phyloP scores from a whole-genome alignment of 2,888 invertebrate species.

The Drosophila neutralis region DNA sequence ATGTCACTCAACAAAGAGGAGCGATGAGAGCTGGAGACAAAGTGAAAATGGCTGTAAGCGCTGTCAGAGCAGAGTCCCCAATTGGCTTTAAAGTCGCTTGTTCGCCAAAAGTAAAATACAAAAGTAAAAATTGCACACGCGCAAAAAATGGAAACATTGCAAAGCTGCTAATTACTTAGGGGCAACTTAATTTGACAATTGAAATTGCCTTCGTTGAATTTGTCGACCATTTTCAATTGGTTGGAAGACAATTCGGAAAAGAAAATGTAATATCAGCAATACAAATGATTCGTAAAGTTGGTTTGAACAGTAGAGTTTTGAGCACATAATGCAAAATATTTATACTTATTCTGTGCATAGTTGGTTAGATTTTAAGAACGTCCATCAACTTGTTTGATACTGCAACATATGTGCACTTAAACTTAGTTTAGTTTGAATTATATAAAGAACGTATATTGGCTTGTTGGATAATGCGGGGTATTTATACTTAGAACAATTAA shows the following conservation, averaged over 20 bases:
- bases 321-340: background rate
- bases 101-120: background rate
- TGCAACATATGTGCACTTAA: background rate
- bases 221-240: background rate
- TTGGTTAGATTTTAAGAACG: background rate
- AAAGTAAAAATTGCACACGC: background rate
- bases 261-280: background rate
- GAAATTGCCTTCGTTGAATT: background rate
- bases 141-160: background rate
- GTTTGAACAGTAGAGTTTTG: too few species aligned
- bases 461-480: background rate
- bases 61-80: conserved; percentile 23
- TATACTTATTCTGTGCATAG: background rate
- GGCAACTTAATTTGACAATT: conserved; percentile 12
- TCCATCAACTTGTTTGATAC: background rate
- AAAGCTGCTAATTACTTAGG: conserved; percentile 31
- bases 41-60: conserved; percentile 2
- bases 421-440: background rate
- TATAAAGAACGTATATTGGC: background rate
- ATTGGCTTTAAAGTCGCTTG: conserved; percentile 16
- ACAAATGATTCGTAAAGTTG: background rate
- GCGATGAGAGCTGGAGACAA: background rate
- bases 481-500: background rate
- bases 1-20: conserved; percentile 57
- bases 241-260: too few species aligned